These are phyloP conservation scores for Imbricaverruca yamaguchii DNA, from an alignment of 2,888 invertebrate species.

Conservation along the genomic window DNA sequence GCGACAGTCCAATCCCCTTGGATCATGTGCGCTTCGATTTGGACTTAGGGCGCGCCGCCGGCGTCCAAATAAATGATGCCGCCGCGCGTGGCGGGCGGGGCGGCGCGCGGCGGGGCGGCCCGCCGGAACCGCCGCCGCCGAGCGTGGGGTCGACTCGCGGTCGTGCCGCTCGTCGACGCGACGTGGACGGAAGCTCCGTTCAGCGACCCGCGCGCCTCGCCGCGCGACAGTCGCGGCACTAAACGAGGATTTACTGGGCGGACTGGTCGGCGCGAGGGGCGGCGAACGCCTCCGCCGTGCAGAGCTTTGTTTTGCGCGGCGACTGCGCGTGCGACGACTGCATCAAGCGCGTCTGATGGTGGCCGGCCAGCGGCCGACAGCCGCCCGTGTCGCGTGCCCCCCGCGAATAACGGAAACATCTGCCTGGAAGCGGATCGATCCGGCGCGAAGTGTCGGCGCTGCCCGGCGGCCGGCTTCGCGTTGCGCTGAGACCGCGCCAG, in stretches of 20 bases:
- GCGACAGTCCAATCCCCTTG: slow-evolving; percentile 18
- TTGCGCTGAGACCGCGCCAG: neutral
- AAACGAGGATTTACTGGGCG: too few relatives aligned
- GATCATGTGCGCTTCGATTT: slow-evolving; percentile 10
- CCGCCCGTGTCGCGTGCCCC: neutral
- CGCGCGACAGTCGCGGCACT: too few relatives aligned
- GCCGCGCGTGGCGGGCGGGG: too few relatives aligned
- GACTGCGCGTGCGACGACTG: neutral
- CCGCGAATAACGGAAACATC: neutral
- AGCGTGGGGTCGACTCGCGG: neutral
- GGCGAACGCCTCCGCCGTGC: too few relatives aligned
- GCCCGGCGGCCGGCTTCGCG: neutral
- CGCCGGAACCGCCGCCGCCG: neutral
- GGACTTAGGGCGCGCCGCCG: neutral
- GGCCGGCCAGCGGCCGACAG: neutral
- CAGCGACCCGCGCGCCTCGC: too few relatives aligned
- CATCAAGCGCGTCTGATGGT: neutral
- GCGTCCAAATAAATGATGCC: neutral
- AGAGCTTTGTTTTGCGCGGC: too few relatives aligned
- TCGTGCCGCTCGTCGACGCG: neutral
- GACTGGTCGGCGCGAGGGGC: too few relatives aligned
- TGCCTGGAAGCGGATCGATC: neutral
- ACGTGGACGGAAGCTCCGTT: too few relatives aligned
- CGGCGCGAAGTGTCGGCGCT: neutral
- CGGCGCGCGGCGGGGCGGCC: neutral